phyloP scores from a whole-genome alignment of 2,797 vertebrate genomes.

The Oreochromis grahami region DNA sequence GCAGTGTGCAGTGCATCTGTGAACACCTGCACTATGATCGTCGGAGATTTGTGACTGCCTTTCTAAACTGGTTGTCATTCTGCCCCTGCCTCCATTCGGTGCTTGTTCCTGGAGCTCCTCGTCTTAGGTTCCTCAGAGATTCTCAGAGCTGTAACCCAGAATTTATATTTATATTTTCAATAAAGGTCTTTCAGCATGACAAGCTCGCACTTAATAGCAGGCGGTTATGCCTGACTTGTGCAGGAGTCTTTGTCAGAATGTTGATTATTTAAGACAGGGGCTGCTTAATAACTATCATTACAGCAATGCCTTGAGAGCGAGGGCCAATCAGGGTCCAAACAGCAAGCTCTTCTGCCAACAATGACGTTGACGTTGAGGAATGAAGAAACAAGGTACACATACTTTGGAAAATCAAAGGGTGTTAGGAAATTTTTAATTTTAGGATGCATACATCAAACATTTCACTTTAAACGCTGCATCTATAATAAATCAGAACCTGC shows the following conservation, averaged over 20 bases:
- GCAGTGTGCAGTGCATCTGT: slow-evolving; percentile 51
- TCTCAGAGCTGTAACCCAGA: not conserved
- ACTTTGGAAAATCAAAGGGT: slow-evolving; percentile 33
- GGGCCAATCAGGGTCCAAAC: slow-evolving; percentile 39
- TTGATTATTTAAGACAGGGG: slow-evolving; percentile 38
- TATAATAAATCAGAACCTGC: slow-evolving; percentile 48
- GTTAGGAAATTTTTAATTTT: slow-evolving; percentile 46
- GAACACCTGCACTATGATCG: slow-evolving; percentile 76
- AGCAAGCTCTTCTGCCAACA: slow-evolving; percentile 28
- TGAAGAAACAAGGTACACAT: slow-evolving; percentile 33
- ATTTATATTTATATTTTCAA: not conserved
- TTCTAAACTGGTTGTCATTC: slow-evolving; percentile 1
- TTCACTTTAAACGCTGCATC: slow-evolving; percentile 23
- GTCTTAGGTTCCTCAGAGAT: not conserved
- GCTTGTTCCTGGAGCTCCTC: not conserved
- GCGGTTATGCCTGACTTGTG: slow-evolving; percentile 10
- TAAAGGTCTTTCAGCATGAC: not conserved
- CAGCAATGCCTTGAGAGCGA: slow-evolving; percentile 30
- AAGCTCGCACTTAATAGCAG: not conserved
- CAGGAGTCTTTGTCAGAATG: slow-evolving; percentile 24
- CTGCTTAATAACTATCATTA: slow-evolving; percentile 61
- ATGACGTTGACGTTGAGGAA: slow-evolving; percentile 25
- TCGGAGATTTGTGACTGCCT: slow-evolving; percentile 63
- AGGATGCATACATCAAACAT: slow-evolving; percentile 60
- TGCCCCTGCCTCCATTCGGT: slow-evolving; percentile 35